Conservation (phyloP, 2,113 vertebrate genomes). For the Glaucidium brasilianum region DNA sequence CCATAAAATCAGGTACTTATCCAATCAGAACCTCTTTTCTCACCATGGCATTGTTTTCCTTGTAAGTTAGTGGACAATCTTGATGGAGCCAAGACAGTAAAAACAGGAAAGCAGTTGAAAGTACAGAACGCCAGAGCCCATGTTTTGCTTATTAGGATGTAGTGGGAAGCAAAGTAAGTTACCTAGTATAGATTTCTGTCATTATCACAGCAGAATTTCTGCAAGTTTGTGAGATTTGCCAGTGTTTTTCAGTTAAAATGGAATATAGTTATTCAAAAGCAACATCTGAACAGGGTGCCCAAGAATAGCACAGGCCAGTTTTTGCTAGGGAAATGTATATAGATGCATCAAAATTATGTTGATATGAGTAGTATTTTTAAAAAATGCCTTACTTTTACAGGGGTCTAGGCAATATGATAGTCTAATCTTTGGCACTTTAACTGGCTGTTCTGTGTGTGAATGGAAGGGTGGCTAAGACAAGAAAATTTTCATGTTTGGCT, state of each 20-base stretch:
- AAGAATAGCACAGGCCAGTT: neutral
- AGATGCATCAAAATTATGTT: constrained; percentile 1
- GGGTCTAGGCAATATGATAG: neutral
- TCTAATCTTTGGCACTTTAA: neutral
- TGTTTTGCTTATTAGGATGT: neutral
- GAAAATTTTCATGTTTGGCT: neutral
- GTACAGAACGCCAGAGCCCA: neutral
- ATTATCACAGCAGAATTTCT: neutral
- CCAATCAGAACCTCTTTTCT: neutral
- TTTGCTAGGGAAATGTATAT: neutral
- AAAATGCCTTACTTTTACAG: neutral
- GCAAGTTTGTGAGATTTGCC: neutral
- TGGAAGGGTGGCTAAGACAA: neutral
- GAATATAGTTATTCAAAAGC: neutral
- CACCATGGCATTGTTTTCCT: neutral
- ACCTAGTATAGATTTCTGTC: neutral
- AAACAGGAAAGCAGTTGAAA: neutral
- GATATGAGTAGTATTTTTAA: neutral
- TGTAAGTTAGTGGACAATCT: neutral
- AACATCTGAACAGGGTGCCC: neutral
- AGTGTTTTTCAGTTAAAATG: neutral
- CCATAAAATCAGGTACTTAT: neutral
- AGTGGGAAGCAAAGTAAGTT: neutral
- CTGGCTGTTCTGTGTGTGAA: neutral
- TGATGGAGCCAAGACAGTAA: neutral